Base-by-base conservation (phyloP, 2,797 vertebrate genomes). In the Clarias pachynema region DNA sequence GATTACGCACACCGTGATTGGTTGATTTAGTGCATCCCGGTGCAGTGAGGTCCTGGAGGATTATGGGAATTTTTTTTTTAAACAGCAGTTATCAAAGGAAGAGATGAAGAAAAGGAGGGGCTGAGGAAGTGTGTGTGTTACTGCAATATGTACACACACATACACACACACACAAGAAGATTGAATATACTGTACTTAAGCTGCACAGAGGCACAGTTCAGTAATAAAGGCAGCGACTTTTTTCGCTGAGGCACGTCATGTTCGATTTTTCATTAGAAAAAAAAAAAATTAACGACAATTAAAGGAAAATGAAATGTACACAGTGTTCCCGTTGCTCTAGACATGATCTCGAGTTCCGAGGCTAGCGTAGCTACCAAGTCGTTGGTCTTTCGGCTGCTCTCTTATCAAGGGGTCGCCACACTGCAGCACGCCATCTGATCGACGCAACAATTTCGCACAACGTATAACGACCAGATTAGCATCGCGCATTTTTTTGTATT, bases 71-170 rank as follows among this genome's bases (percentile, higher is more conserved):
- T 59, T 57, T 74, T 56, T 15, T 15, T 29, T 3, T 16, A 44
- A 68, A 82, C 53, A 81, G 40, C 49, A 5, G 68, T 81, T 81
- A 85, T 85, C 84, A 81, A 81, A 85, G 78, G 24, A 26, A 81
- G 26, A 26, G 56, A 63, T 77, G 73, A 40, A 60, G 24, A 31
- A 57, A 22, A 72, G 44, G 37, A 8, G 31, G 18, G 44, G 34
- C 44, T 37, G 44, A 73, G 59, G 63, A 44, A 72, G 65, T 56
- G 68, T 34, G 74, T 72, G 78, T 81, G 60, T 84, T 79, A 59
- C 80, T 85, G 37, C 85, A 80, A 84, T 88, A 53, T 53, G 49
- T 49, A 49, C 56, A 37, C 9, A 74, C n/a, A 72, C 34, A 82
- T 24, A 59, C 81, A 68, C 57, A 18, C 65, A 72, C 57, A 49